Percentiles rank a stretch among this genome's conserved stretches.
Evolutionary conservation across 23 tunicate genomes (phyloP).

Genomic region (Trididemnum nubilum): DNA sequence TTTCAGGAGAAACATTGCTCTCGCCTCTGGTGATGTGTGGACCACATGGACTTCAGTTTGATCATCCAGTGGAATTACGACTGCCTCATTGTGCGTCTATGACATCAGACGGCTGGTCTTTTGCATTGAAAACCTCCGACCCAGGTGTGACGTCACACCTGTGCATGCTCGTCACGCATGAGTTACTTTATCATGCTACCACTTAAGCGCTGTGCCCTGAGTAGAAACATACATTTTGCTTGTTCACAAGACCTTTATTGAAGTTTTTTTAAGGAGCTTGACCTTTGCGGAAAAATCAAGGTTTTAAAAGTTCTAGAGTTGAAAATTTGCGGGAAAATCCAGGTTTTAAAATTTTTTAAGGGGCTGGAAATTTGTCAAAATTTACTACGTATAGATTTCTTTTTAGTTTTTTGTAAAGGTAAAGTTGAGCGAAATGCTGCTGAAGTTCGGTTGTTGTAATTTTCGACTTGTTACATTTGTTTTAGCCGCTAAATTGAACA

Average conservation of each 20-base stretch:
- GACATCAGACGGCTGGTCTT: constrained; percentile 99
- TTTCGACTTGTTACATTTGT: no score
- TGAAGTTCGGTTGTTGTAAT: no score
- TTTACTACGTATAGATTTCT: no score
- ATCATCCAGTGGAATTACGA: constrained; percentile 97
- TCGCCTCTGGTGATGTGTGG: constrained; percentile 99
- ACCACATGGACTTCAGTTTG: constrained; percentile 98
- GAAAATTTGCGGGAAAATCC: no score
- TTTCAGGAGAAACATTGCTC: constrained; percentile 91
- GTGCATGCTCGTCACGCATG: constrained; percentile 37
- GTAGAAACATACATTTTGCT: not conserved
- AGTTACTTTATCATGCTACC: constrained; percentile 36
- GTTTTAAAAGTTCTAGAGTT: no score
- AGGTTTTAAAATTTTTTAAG: no score
- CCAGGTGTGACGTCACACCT: constrained; percentile 59
- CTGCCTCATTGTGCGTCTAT: constrained; percentile 99
- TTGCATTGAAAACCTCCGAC: constrained; percentile 88
- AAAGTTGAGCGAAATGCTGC: no score
- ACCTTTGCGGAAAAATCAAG: no score
- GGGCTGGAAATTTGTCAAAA: no score
- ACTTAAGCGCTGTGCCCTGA: not conserved
- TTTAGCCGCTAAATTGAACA: no score
- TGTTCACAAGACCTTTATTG: not conserved
- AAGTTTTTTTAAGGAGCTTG: no score
- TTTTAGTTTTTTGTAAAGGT: no score